Evolutionary conservation across 2,888 invertebrate species (phyloP), one percentile per base, ranked within the genome.

Genomic region (Drosophila imparisetae): DNA sequence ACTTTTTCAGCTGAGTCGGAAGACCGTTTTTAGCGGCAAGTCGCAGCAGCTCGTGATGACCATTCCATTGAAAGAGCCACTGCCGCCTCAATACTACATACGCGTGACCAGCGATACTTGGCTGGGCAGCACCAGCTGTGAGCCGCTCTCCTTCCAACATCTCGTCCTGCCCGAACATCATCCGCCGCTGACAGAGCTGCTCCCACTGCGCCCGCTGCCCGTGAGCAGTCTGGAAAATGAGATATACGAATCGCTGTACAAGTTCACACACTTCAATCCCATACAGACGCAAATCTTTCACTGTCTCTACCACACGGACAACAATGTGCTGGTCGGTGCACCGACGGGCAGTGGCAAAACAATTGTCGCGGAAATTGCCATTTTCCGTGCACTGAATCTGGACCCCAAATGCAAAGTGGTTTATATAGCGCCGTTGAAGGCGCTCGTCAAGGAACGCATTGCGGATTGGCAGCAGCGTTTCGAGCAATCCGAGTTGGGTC

Each of bases 231-330:
- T 99, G 21, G 95, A 96, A 82, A 96, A 98, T 89, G 93, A 95
- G 0, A 92, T 94, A 1, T 97, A 96, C 89, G 96, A 99, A 92
- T 94, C 95, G 58, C 94, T 99, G 4, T 99, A 98, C 94, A 95
- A 94, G 72, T 99, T 99, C 93, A 95, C 96, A 0, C 98, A 98
- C 92, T 99, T 99, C 94, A 99, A 99, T 94, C 98, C 99, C 1
- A 98, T 99, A 79, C 99, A 99, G 93, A 98, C 98, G 0, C 99
- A 99, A 94, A 96, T 99, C 75, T 99, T 99, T 93, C 98, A 99
- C 93, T 97, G 97, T 54, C 94, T 99, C 8, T 99, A 98, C 93
- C 97, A 99, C 91, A 98, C 98, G 0, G 98, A 99, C 89, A 95
- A 96, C 82, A 99, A 99, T 92, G 97, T 98, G 10, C 93, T 99